These are phyloP conservation scores for Griposia aprilina DNA, from an alignment of 2,888 invertebrate genomes.

Conservation along the genomic window DNA sequence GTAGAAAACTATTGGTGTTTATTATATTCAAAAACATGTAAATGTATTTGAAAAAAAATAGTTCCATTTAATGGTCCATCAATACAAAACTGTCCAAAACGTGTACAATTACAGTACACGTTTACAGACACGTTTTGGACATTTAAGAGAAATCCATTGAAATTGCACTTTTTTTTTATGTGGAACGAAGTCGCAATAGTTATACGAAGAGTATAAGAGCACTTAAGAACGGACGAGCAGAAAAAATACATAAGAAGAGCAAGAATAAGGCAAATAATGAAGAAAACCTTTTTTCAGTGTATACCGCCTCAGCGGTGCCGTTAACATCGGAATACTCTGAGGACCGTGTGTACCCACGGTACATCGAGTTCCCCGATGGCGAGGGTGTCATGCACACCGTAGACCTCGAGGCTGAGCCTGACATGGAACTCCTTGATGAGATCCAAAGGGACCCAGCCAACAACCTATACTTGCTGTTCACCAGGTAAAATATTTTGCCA, in stretches of 20 bases:
- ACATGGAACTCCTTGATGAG: conserved; percentile 70
- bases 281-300: conserved; percentile 59
- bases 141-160: too few species aligned
- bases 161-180: too few species aligned
- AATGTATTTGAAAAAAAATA: too few species aligned
- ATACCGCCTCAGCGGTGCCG: conserved; percentile 71
- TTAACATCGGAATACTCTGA: conserved; percentile 54
- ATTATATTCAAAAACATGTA: too few species aligned
- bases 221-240: too few species aligned
- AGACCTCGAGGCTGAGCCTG: conserved; percentile 73
- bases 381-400: conserved; percentile 73
- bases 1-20: too few species aligned
- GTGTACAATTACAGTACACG: too few species aligned
- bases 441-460: conserved; percentile 73
- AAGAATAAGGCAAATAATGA: neutral
- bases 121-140: too few species aligned
- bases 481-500: conserved; percentile 67
- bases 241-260: neutral
- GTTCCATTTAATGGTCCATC: too few species aligned
- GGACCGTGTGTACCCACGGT: conserved; percentile 70
- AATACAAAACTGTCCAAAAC: too few species aligned
- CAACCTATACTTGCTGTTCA: conserved; percentile 72
- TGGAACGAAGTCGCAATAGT: too few species aligned
- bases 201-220: too few species aligned
- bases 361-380: conserved; percentile 74